A percentile compares a stretch with the other conserved stretches of the same genome.
Evolutionary conservation across 2,113 vertebrate genomes (phyloP).

Genomic region (Proterorhinus semilunaris): DNA sequence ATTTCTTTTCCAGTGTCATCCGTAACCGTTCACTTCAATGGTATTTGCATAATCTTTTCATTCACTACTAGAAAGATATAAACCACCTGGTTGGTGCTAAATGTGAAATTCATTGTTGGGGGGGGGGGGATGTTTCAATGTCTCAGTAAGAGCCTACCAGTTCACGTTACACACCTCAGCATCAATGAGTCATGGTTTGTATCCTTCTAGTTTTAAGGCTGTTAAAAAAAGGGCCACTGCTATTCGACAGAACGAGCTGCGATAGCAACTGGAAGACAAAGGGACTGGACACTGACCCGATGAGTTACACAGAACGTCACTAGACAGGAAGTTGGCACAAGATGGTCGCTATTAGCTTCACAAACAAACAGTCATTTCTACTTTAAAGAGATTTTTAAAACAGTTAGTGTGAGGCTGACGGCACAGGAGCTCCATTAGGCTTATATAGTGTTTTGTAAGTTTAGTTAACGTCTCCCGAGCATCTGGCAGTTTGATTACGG

Average conservation of each 20-base stretch:
- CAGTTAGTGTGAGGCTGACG: constrained; percentile 69
- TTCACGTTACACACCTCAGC: constrained; percentile 37
- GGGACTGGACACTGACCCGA: constrained; percentile 80
- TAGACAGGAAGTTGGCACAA: constrained; percentile 74
- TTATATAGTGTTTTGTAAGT: constrained; percentile 54
- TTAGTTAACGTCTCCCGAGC: constrained; percentile 60
- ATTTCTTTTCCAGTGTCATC: constrained; percentile 97
- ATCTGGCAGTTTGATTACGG: constrained; percentile 73
- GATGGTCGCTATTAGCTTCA: constrained; percentile 56
- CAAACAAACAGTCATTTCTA: constrained; percentile 41
- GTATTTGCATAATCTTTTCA: constrained; percentile 92
- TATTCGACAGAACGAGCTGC: constrained; percentile 77
- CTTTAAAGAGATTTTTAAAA: constrained; percentile 52
- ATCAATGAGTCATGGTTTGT: constrained; percentile 59
- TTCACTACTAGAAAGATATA: constrained; percentile 67
- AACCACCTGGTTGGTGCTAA: constrained; percentile 54
- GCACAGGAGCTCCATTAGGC: constrained; percentile 44
- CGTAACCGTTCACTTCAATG: constrained; percentile 83
- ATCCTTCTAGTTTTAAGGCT: constrained; percentile 91
- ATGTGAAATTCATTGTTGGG: constrained; percentile 21
- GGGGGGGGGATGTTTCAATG: constrained; percentile 34
- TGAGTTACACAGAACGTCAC: constrained; percentile 62
- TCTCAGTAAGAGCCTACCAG: constrained; percentile 38
- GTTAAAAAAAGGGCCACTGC: constrained; percentile 82
- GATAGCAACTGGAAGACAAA: constrained; percentile 87